Base-by-base conservation (phyloP, 37 sponge, comb jelly and placozoan species). In the Petrosia ficiformis region DNA sequence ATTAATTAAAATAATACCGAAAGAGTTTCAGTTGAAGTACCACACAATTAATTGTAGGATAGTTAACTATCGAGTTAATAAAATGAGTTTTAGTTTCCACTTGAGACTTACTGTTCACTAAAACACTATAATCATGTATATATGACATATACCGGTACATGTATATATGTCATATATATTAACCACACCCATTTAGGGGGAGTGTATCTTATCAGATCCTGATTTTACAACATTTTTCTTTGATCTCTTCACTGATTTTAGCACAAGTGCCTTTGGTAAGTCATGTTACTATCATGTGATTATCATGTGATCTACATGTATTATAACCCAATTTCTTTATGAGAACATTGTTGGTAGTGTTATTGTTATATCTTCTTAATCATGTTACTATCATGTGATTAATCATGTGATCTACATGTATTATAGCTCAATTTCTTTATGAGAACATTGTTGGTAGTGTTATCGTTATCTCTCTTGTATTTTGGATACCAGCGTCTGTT, bases 341-440 rank as follows among this genome's bases (percentile, higher is more conserved):
- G 84, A 83, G 77, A 83, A 83, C 44, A 76, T 83, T 59, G 84
- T 83, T 30, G 65, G 65, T 11, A 83, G 44, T 59, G 71, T 83
- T 26, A 33, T 83, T 3, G 26, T 76, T 26, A 0, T 83, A 0
- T 26, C 56, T 5, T 48, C 54, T 16, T 16, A 10, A 10, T 48
- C 54, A 19, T 16, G 10, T 16, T 48, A 10, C 16, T 16, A 19
- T 16, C 14, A 10, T 48, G 14, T 48, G 14, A 19, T 16, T 16
- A 19, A 48, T 48, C 54, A 48, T 16, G 10, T 48, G 10, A 10
- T 48, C 54, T 48, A 41, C 65, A 6, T 34, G 5, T 29, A 10
- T 5, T 57, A 32, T 56, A 75, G 76, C 34, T 31, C 64, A 75
- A 42, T 34, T 75, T 26, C 16, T 76, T 29, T 21, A 60, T 30